A percentile compares a stretch with the other conserved stretches of the same genome.
Conservation (phyloP, 2,797 vertebrate genomes). For the Manis crassicaudata region DNA sequence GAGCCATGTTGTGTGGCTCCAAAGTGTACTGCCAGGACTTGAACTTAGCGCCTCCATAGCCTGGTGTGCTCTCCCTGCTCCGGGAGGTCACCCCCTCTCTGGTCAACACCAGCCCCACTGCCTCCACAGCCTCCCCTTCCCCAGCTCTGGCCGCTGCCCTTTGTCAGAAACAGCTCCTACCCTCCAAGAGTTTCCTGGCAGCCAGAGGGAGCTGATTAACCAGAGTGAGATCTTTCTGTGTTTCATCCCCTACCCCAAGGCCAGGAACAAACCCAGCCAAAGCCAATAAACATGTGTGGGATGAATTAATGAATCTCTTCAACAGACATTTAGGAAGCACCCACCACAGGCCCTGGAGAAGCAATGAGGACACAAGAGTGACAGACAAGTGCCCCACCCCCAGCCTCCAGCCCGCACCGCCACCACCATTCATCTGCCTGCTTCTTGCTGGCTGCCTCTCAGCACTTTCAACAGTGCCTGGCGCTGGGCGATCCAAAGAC, state of each 20-base stretch:
- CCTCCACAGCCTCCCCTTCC: too few relatives aligned
- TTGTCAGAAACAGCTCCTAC: neutral
- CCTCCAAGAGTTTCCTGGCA: neutral
- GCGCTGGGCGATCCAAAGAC: neutral
- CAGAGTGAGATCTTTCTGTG: neutral
- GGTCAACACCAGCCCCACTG: accelerated
- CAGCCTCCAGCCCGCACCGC: too few relatives aligned
- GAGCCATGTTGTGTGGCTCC: neutral
- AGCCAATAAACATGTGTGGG: too few relatives aligned
- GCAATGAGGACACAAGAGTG: neutral
- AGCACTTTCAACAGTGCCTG: neutral
- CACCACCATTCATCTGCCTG: neutral
- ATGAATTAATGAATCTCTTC: neutral
- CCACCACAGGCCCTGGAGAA: neutral
- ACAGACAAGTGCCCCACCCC: neutral
- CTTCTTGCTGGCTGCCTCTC: neutral
- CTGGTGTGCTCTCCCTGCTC: accelerated
- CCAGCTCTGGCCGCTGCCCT: neutral
- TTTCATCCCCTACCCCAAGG: neutral
- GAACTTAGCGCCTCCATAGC: neutral
- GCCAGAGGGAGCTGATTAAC: neutral
- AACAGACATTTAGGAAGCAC: neutral
- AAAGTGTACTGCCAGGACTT: neutral
- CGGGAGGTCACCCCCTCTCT: neutral
- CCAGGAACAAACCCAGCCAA: neutral